Percentiles rank a stretch among this genome's conserved stretches.
Evolutionary conservation across 2,888 invertebrate genomes (phyloP).

Genomic region (Ptychoptera contaminata): DNA sequence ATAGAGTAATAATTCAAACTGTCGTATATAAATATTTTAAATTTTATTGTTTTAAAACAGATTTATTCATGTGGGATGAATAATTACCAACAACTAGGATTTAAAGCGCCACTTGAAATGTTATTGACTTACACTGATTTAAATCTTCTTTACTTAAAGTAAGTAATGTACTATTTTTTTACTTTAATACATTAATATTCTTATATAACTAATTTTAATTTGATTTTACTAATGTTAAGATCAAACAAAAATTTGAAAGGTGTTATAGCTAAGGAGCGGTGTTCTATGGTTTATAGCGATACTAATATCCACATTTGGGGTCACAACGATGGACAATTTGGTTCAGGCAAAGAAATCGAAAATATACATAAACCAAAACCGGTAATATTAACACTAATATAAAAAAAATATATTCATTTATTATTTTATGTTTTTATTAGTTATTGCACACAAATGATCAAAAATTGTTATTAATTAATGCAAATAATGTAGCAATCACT

Average conservation of each 20-base stretch:
- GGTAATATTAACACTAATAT: slow-evolving; percentile 12
- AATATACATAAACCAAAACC: slow-evolving; percentile 17
- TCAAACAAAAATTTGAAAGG: slow-evolving; percentile 28
- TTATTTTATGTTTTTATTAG: slow-evolving; percentile 3
- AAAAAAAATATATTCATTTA: neutral
- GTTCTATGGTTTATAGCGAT: slow-evolving; percentile 51
- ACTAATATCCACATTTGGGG: slow-evolving; percentile 63
- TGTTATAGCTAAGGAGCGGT: slow-evolving; percentile 51
- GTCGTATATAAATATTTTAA: neutral
- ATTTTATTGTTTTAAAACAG: slow-evolving; percentile 20
- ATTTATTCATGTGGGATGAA: slow-evolving; percentile 49
- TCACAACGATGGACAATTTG: slow-evolving; percentile 66
- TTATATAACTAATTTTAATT: too few species aligned
- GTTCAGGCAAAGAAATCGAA: slow-evolving; percentile 23
- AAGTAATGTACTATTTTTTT: too few species aligned
- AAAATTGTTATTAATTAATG: slow-evolving; percentile 25
- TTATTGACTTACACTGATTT: slow-evolving; percentile 20
- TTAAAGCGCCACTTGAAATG: slow-evolving; percentile 34
- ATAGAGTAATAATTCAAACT: slow-evolving; percentile 3
- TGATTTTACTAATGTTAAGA: neutral
- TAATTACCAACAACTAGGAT: slow-evolving; percentile 45
- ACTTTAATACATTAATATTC: too few species aligned
- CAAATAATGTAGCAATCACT: slow-evolving; percentile 24
- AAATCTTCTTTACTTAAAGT: too few species aligned
- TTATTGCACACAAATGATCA: slow-evolving; percentile 14